Evolutionary conservation across 2,797 vertebrate species (phyloP).

Genomic region (Sebastes diaconus): DNA sequence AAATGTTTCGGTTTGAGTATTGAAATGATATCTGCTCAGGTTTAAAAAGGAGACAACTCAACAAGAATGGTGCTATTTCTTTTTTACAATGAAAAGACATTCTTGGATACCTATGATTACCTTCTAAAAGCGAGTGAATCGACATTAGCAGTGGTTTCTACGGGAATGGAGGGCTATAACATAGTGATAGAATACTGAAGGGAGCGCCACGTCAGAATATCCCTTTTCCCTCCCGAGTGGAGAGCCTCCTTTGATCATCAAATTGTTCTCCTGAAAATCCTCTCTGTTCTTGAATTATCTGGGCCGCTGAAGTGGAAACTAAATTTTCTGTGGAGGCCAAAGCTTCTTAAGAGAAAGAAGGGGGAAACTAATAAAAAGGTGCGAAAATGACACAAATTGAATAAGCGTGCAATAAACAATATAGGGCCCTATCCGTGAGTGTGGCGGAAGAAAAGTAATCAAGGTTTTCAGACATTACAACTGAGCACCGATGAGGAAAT

Average conservation of each 20-base stretch:
- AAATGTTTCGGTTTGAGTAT: constrained; percentile 14
- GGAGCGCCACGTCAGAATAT: constrained; percentile 59
- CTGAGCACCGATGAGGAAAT: constrained; percentile 31
- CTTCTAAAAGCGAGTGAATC: constrained; percentile 38
- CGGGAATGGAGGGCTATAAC: constrained; percentile 52
- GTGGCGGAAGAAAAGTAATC: constrained; percentile 50
- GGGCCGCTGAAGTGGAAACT: constrained; percentile 76
- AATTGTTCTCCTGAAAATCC: constrained; percentile 80
- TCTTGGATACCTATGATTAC: constrained; percentile 43
- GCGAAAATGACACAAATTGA: constrained; percentile 66
- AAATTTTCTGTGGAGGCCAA: constrained; percentile 68
- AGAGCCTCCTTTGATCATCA: constrained; percentile 79
- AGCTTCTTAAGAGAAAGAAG: constrained; percentile 64
- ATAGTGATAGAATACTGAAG: constrained; percentile 58
- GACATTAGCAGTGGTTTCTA: constrained; percentile 41
- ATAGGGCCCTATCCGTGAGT: constrained; percentile 17
- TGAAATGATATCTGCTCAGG: constrained; percentile 18
- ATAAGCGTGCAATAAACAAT: constrained; percentile 46
- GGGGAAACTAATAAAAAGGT: constrained; percentile 65
- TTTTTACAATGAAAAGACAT: constrained; percentile 1
- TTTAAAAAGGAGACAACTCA: background rate
- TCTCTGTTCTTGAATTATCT: constrained; percentile 79
- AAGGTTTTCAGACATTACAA: constrained; percentile 47
- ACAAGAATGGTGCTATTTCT: background rate
- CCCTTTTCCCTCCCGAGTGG: constrained; percentile 56